Conservation (phyloP, 2,113 vertebrate species). For the Engraulis encrasicolus region DNA sequence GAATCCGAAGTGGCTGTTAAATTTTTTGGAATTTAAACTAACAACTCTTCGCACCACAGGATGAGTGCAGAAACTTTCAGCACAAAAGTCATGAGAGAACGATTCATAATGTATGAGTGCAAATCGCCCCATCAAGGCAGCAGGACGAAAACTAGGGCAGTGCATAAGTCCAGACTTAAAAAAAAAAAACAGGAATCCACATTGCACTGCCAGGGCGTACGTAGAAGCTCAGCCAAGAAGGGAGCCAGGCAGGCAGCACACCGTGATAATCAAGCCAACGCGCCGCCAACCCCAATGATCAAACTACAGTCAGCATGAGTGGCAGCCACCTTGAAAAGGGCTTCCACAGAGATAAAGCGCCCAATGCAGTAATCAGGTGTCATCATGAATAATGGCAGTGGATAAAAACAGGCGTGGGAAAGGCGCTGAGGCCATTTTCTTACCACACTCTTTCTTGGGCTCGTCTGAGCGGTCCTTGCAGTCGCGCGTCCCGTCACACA, state of each 20-base stretch:
- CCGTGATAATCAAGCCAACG: not conserved
- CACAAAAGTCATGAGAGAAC: not conserved
- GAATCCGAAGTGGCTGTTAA: not conserved
- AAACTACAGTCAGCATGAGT: not conserved
- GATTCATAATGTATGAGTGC: not conserved
- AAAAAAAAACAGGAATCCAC: not conserved
- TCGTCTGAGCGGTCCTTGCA: slow-evolving; percentile 98
- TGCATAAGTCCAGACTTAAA: not conserved
- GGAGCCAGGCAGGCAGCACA: too few relatives aligned
- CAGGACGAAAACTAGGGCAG: not conserved
- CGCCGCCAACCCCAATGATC: not conserved
- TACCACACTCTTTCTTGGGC: slow-evolving; percentile 95
- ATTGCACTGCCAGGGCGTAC: not conserved
- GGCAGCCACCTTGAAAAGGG: not conserved
- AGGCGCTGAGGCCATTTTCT: slow-evolving; percentile 67
- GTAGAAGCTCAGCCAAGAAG: not conserved
- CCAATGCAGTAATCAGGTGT: not conserved
- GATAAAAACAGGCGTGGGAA: not conserved
- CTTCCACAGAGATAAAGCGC: not conserved
- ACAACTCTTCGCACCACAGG: not conserved
- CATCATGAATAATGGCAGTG: not conserved
- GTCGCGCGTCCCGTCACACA: slow-evolving; percentile 92
- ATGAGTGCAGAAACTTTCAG: not conserved
- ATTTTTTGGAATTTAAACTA: not conserved
- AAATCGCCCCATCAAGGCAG: not conserved